Base-by-base conservation (phyloP, 92 coral and sea anemone species). In the Bergia puertoricense region DNA sequence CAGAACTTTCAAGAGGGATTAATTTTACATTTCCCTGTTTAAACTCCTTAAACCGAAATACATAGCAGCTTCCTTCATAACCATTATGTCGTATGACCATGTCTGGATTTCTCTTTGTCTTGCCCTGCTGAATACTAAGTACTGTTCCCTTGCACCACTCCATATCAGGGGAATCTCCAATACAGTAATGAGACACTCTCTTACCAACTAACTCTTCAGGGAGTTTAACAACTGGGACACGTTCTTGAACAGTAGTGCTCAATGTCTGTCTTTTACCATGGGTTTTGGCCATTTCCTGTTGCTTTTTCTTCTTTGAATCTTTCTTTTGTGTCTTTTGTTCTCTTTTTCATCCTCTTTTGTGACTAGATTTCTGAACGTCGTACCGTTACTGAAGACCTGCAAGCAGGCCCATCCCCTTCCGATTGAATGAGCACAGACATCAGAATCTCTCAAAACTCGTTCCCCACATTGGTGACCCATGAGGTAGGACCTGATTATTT, bases 151-250 rank as follows among this genome's bases (percentile, higher is more conserved):
- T 56, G 45, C 57, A 85, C 68, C 81, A 44, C 15, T 72, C n/a
- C 46, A 66, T 51, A 1, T 41, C 39, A 36, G 79, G 23, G 65
- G 38, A 23, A 48, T 86, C 62, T 15, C 50, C 4, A 46, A 74
- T 23, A 38, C 89, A 86, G 57, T 86, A 57, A 54, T 86, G 89
- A 56, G 82, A 75, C 71, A 86, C 89, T 74, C 89, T 75, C 69
- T 85, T 85, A 16, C 89, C 73, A 71, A 86, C 37, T 48, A 86
- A 75, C 7, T 86, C 50, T 46, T 86, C 82, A 14, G 89, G 81
- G 9, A 74, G 51, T 5, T 71, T 23, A 50, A 75, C 50, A 57
- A 77, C 50, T 7, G 88, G 82, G 6, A 85, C 6, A 23, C n/a
- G 0, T 6, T 44, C 41, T 20, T 85, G 88, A 46, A 30, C 81